Evolutionary conservation across 2,888 invertebrate genomes (phyloP), one percentile per base, ranked within the genome.

Genomic region (Microdon myrmicae): DNA sequence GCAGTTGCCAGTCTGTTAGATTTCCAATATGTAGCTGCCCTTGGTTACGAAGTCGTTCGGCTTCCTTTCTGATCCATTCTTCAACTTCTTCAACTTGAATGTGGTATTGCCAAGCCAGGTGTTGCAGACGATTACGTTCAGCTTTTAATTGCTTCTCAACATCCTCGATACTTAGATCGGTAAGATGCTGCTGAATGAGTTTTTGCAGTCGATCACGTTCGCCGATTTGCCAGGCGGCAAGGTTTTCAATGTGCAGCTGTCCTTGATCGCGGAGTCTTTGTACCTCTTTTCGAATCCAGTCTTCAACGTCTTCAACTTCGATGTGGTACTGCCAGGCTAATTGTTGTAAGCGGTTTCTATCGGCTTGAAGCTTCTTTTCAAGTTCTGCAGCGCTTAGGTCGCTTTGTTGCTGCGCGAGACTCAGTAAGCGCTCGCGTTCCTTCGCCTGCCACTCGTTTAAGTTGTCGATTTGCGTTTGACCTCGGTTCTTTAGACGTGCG

Each of bases 181-280:
- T 73, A 38, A 73, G 73, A 26, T 75, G 73, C 8, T 75, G 71
- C 2, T 68, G 68, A 5, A 77, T 73, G 7, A 78, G 43, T 4
- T 71, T 49, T 29, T 75, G 73, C 17, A 78, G 74, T 22, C 77
- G 76, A 23, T 77, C 75, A 1, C 78, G 74, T 45, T 78, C 78
- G 2, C 69, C 70, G 12, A 74, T 16, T 41, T 78, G 78, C 78
- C 78, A 78, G 0, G 58, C 67, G 19, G 74, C 72, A n/a, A 78
- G 54, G 13, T 73, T 69, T 29, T 76, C 77, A n/a, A 74, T 71
- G 9, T 76, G 75, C 3, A 76, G 72, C 25, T 75, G 72, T 0
- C 78, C 75, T 44, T 73, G 73, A 7, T 72, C 68, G n/a, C 72
- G 73, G 9, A 78, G 54, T 7, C 73, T 74, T 5, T 75, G 73